Conservation (phyloP, 2,113 vertebrate species). For the Ascaphus truei region DNA sequence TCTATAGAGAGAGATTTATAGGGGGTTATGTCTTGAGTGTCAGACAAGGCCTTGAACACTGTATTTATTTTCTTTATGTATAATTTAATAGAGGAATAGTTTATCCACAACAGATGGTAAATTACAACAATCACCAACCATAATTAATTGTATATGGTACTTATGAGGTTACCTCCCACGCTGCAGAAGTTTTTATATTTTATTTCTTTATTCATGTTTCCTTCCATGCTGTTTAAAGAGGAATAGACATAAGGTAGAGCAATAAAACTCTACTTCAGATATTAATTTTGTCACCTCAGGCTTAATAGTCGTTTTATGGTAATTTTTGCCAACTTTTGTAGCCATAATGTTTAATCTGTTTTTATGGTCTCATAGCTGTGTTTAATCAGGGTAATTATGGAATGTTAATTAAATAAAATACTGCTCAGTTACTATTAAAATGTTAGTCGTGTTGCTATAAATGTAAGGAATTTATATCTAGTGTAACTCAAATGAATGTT, state of each 20-base stretch:
- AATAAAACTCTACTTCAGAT: conserved; percentile 67
- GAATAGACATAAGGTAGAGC: conserved; percentile 43
- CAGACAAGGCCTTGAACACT: too few species aligned
- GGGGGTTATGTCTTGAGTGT: too few species aligned
- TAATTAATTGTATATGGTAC: conserved; percentile 23
- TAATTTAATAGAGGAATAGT: conserved; percentile 11
- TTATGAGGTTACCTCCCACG: conserved; percentile 38
- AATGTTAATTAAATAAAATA: conserved; percentile 72
- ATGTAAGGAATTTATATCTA: conserved; percentile 29
- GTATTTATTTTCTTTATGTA: conserved; percentile 12
- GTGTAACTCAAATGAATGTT: conserved; percentile 23
- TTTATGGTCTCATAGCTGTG: conserved; percentile 69
- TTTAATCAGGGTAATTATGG: conserved; percentile 75
- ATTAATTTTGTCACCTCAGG: conserved; percentile 74
- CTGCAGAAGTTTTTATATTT: conserved; percentile 44
- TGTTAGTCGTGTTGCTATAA: conserved; percentile 59
- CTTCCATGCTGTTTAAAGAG: conserved; percentile 43
- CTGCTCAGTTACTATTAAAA: conserved; percentile 63
- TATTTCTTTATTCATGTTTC: conserved; percentile 44
- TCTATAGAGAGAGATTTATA: too few species aligned
- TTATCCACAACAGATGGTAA: conserved; percentile 18
- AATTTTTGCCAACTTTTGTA: conserved; percentile 67
- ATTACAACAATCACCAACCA: conserved; percentile 4
- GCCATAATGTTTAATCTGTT: conserved; percentile 71
- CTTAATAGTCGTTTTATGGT: conserved; percentile 78